phyloP scores from a whole-genome alignment of 2,888 invertebrate genomes.

The Byasa hedistus region DNA sequence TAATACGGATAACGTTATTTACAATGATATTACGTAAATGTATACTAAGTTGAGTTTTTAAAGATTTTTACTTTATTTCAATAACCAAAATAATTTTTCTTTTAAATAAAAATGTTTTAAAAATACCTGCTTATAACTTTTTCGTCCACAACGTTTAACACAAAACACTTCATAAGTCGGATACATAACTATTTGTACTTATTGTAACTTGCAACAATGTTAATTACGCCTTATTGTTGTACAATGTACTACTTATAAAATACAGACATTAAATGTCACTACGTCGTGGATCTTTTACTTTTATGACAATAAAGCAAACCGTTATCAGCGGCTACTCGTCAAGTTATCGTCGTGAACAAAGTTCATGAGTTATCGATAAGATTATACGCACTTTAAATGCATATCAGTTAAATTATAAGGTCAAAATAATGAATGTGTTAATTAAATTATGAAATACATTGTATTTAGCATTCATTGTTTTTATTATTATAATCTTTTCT shows the following conservation, averaged over 20 bases:
- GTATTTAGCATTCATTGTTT: no score
- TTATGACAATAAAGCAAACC: constrained; percentile 28
- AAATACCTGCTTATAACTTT: background rate
- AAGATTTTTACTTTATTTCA: background rate
- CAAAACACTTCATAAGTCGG: constrained; percentile 2
- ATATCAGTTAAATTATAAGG: constrained; percentile 2
- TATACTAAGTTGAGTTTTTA: no score
- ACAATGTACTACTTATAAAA: constrained; percentile 1
- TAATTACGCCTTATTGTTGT: background rate
- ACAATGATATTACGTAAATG: no score
- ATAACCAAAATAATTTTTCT: background rate
- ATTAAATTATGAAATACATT: no score
- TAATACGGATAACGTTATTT: no score
- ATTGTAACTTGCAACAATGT: background rate
- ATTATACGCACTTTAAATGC: constrained; percentile 32
- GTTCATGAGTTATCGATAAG: constrained; percentile 46
- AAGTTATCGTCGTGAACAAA: constrained; percentile 48
- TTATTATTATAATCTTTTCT: no score
- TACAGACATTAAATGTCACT: constrained; percentile 8
- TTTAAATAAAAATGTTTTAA: background rate
- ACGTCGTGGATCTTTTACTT: constrained; percentile 16
- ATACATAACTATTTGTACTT: constrained; percentile 1
- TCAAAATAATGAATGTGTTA: background rate
- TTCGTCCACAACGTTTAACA: background rate
- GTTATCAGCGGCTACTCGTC: constrained; percentile 33